Percentiles rank a stretch among this genome's conserved stretches.
These are phyloP conservation scores for Frieseomelitta varia DNA, from an alignment of 1,140 invertebrate species.

Conservation along the genomic window DNA sequence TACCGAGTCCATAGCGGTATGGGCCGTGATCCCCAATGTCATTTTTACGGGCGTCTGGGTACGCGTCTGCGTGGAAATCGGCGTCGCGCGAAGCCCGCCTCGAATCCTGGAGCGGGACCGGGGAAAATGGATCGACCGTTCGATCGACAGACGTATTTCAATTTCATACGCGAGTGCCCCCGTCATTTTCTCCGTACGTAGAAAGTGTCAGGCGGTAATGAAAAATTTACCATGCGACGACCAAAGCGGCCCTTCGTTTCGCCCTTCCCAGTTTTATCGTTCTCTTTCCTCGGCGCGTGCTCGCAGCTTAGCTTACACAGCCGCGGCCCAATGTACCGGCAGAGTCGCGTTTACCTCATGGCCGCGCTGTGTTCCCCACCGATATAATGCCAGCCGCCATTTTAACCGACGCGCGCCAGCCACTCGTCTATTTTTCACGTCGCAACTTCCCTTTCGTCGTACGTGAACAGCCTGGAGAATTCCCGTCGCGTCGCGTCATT, in stretches of 20 bases:
- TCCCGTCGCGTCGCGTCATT: conserved; percentile 16
- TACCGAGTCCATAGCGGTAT: conserved; percentile 3
- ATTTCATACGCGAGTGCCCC: conserved; percentile 70
- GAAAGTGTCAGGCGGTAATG: conserved; percentile 68
- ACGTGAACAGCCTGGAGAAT: conserved; percentile 4
- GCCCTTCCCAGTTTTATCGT: neutral
- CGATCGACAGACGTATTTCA: conserved; percentile 70
- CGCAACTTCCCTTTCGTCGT: neutral
- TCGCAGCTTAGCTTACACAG: neutral
- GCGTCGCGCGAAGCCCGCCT: neutral
- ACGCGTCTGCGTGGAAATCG: neutral
- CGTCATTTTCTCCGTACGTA: conserved; percentile 66
- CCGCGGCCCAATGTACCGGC: conserved; percentile 9
- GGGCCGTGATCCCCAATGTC: conserved; percentile 40
- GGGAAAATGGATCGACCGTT: conserved; percentile 61
- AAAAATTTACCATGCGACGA: conserved; percentile 69
- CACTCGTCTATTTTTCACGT: neutral
- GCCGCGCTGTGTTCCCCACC: neutral
- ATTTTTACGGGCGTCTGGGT: conserved; percentile 53
- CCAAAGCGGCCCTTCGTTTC: neutral
- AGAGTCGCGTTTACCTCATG: conserved; percentile 15
- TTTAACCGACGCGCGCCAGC: conserved; percentile 1
- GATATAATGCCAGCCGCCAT: conserved; percentile 17
- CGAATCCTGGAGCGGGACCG: conserved; percentile 4
- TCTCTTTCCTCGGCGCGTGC: neutral